These are phyloP conservation scores for Drosophila parthenogenetica DNA, from an alignment of 2,888 invertebrate genomes.

Conservation along the genomic window DNA sequence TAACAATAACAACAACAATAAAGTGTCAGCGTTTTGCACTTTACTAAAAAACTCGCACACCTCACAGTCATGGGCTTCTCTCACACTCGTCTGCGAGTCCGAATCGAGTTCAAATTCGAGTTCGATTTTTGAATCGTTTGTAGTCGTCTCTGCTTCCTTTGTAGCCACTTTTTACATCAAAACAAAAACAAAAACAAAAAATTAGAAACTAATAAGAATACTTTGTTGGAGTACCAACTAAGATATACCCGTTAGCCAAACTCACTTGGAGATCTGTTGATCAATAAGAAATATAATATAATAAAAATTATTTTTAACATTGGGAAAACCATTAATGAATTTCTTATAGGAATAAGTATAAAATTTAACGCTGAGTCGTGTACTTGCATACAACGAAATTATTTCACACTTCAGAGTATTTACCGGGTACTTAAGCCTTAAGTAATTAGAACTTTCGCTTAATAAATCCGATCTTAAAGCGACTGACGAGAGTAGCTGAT, in stretches of 20 bases:
- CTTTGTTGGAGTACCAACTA: not conserved
- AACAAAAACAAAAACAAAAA: conserved; percentile 16
- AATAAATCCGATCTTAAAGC: too few relatives aligned
- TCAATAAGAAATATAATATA: too few relatives aligned
- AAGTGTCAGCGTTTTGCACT: conserved; percentile 71
- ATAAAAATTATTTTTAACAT: too few relatives aligned
- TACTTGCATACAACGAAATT: too few relatives aligned
- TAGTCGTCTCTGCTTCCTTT: not conserved
- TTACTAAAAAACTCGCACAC: conserved; percentile 35
- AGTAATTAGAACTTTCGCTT: too few relatives aligned
- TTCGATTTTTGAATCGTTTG: conserved; percentile 9
- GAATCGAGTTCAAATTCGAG: conserved; percentile 3
- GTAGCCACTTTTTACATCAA: conserved; percentile 49
- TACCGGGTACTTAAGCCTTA: too few relatives aligned
- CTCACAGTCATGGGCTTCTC: conserved; percentile 30
- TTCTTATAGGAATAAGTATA: too few relatives aligned
- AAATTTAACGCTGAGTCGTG: too few relatives aligned
- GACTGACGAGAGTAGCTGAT: too few relatives aligned
- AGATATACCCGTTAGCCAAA: not conserved
- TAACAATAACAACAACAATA: conserved; percentile 40
- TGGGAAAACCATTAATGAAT: too few relatives aligned
- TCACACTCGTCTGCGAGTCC: conserved; percentile 7
- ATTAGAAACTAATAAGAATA: not conserved
- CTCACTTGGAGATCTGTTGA: too few relatives aligned
- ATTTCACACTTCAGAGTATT: too few relatives aligned